Evolutionary conservation across 2,888 invertebrate species (phyloP), one percentile per base, ranked within the genome.

Genomic region (Thelaira solivaga): DNA sequence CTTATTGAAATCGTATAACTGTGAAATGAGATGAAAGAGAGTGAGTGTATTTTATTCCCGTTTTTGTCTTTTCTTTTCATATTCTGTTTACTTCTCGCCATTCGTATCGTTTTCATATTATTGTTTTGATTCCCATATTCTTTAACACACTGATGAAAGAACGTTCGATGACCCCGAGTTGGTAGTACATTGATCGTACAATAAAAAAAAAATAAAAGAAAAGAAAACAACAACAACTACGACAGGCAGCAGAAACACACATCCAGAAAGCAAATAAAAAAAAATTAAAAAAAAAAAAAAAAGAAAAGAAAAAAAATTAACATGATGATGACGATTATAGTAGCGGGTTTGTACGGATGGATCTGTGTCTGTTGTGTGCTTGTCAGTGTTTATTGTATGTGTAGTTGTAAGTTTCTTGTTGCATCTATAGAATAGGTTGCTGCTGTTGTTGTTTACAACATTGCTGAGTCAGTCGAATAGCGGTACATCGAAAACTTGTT

Each of bases 101-200:
- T 76, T 76, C 76, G 71, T 73, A 73, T 39, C 76, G 82, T 85
- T 85, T 86, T 84, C 81, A 81, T 85, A 83, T 74, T 74, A 84
- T 85, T 85, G 86, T 86, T 86, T 86, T 86, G 86, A 86, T 86
- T 86, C 86, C 85, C 84, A 83, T 84, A 83, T 86, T 86, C 87
- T 86, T 85, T 77, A 77, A 75, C 82, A 80, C 82, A 83, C 83
- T 84, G 80, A 78, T 68, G 81, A 78, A 86, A 87, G 86, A 86
- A 86, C 86, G 86, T 86, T 86, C 86, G 86, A 85, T 86, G 86
- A 86, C 86, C 86, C 86, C 83, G 81, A 69, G 77, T 67, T 81
- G 75, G 67, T 79, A 72, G 72, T 57, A 80, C 81, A 71, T 53
- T 74, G 78, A 76, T 78, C 78, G 78, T 78, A 61, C 59, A 71